Base-by-base conservation (phyloP, 2,888 invertebrate genomes). In the Arctia plantaginis region DNA sequence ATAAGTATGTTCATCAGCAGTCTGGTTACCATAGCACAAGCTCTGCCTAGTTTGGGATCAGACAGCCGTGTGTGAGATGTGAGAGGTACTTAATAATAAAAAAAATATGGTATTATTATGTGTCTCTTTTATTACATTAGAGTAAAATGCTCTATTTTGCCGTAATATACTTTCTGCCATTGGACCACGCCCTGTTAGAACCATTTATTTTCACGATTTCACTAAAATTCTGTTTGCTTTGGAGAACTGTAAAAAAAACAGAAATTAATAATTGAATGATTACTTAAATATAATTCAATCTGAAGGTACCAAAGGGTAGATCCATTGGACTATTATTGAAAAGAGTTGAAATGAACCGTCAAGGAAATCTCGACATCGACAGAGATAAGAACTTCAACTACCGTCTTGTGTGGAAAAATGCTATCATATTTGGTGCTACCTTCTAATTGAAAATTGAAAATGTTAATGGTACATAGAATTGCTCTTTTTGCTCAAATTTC, bases 401-500 rank as follows among this genome's bases (percentile, higher is more conserved):
- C 27, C 59, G 15, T 3, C 59, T 59, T 59, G 59, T 27, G 13
- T 15, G 0, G n/a, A n/a, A 51, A 59, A 13, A 13, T 13, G 13
- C 27, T 59, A 27, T 13, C 27, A 27, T 27, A 59, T 59, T 27
- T 27, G 4, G 27, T 12, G 55, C 55, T 27, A 27, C 27, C 51
- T n/a, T 55, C 51, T 55, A 23, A n/a, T 55, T n/a, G 1, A n/a
- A 55, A 59, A 27, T 59, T 15, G 3, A 27, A 59, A n/a, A n/a
- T 55, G 23, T n/a, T n/a, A n/a, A n/a, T 55, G 27, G n/a, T 27
- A 27, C n/a, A 59, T 13, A 59, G 27, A 59, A 59, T 59, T 59
- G 13, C 27, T 27, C 23, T 67, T 67, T 67, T 67, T 47, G 13
- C 33, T 23, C 20, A n/a, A 74, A 59, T 77, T 71, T 75, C 73